Base-by-base conservation (phyloP, 1,140 invertebrate species). In the Drosophila seguyi region DNA sequence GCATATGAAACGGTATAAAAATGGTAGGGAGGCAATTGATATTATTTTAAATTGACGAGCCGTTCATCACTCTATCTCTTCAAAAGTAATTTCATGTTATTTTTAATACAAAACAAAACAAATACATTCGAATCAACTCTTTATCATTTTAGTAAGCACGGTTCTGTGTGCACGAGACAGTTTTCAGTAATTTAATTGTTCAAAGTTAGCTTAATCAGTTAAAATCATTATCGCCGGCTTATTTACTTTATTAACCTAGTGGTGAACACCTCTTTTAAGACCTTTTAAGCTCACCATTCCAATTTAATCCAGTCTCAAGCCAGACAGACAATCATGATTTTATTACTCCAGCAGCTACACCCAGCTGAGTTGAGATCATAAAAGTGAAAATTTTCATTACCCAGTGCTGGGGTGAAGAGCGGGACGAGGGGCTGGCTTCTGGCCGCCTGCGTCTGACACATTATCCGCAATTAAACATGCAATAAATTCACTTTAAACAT, bases 401-500 rank as follows among this genome's bases (percentile, higher is more conserved):
- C 29, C 52, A 39, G 11, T 5, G 2, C 14, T 36, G 50, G 50
- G 48, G 13, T 20, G 13, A 14, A 14, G 1, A 18, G 25, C 4
- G 18, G 27, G 42, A 41, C 13, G 18, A 22, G 36, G 20, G 11
- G n/a, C 38, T 25, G n/a, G 62, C 59, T 65, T 62, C 47, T 74
- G 45, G 42, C 13, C 60, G 71, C 27, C 52, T 76, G 74, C 59
- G 18, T 16, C 58, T 78, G 75, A 55, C 68, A 53, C 47, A 80
- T 69, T 74, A 75, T 73, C 69, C 81, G 59, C 62, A 72, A 83
- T 86, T 88, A 86, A 69, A 88, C 72, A 84, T 50, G 84, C 85
- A 80, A 87, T 87, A 87, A 87, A 87, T 87, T 87, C 61, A 84
- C 65, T 78, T 78, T 71, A 80, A 90, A 76, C 63, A 63, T 31